Evolutionary conservation across 92 coral and sea anemone species (phyloP).

Genomic region (Actinernus sp.): DNA sequence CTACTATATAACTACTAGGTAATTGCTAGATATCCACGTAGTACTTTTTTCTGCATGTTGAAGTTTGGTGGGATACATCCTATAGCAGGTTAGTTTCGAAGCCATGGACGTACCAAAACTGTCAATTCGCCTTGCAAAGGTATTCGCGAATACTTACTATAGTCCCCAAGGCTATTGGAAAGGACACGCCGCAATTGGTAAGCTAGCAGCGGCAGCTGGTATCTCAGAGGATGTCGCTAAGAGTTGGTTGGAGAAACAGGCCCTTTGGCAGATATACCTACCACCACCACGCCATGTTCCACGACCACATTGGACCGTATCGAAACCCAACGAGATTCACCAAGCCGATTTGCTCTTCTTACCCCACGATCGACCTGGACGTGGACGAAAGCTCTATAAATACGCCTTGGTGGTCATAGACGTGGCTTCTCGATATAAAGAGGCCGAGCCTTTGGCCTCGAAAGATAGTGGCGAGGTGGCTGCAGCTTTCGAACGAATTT

Average conservation of each 20-base stretch:
- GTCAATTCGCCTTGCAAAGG: no score
- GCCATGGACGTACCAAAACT: no score
- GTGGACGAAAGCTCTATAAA: constrained; percentile 9
- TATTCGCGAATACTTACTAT: neutral
- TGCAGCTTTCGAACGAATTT: constrained; percentile 7
- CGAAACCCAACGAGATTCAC: constrained; percentile 11
- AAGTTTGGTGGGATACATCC: no score
- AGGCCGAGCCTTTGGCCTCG: constrained; percentile 19
- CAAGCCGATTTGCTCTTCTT: constrained; percentile 20
- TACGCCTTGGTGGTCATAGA: constrained; percentile 30
- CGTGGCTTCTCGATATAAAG: constrained; percentile 21
- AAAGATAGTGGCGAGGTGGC: constrained; percentile 18
- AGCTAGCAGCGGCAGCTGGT: neutral
- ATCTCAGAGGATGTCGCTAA: constrained; percentile 4
- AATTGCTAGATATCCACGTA: no score
- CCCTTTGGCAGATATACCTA: constrained; percentile 3
- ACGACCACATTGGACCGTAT: neutral
- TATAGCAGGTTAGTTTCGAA: no score
- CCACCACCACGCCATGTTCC: neutral
- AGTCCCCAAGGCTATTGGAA: constrained; percentile 5
- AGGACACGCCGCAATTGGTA: neutral
- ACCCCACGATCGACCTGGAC: constrained; percentile 6
- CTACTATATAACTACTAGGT: no score
- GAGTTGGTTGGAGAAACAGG: constrained; percentile 4
- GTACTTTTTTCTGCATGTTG: no score